Percentiles rank a stretch among this genome's conserved stretches.
Evolutionary conservation across 2,797 vertebrate species (phyloP).

Genomic region (Tauraco hartlaubi): DNA sequence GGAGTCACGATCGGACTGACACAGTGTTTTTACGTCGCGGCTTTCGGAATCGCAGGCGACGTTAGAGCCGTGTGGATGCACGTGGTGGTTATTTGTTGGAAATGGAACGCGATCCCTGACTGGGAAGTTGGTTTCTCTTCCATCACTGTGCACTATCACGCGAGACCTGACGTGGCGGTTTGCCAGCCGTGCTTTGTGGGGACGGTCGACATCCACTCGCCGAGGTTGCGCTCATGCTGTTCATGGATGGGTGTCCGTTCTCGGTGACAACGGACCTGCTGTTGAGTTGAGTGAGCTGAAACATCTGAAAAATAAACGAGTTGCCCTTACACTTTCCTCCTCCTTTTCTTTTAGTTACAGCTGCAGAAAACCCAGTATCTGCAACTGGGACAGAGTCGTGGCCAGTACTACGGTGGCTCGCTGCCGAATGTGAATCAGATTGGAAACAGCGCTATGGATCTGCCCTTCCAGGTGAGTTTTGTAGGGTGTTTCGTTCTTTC

Average conservation of each 20-base stretch:
- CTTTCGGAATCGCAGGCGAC: neutral
- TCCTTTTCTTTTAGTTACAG: slow-evolving; percentile 87
- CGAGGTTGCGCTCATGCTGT: neutral
- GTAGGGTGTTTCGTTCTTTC: rapidly evolving
- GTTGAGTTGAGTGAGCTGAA: neutral
- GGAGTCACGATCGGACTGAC: neutral
- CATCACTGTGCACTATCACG: rapidly evolving
- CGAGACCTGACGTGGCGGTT: neutral
- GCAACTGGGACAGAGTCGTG: slow-evolving; percentile 98
- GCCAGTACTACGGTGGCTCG: slow-evolving; percentile 98
- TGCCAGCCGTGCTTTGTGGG: neutral
- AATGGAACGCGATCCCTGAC: neutral
- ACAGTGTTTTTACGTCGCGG: rapidly evolving
- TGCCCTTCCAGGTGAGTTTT: slow-evolving; percentile 96
- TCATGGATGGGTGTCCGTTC: neutral
- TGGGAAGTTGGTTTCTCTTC: neutral
- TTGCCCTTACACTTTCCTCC: neutral
- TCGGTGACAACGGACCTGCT: rapidly evolving
- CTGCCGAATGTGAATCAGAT: slow-evolving; percentile 99
- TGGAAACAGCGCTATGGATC: slow-evolving; percentile 95
- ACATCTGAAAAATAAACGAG: neutral
- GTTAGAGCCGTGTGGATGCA: neutral
- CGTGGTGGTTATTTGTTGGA: neutral
- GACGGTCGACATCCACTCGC: neutral
- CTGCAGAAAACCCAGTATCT: slow-evolving; percentile 99